Base-by-base conservation (phyloP, 2,113 vertebrate genomes). In the Periophthalmodon schlosseri region DNA sequence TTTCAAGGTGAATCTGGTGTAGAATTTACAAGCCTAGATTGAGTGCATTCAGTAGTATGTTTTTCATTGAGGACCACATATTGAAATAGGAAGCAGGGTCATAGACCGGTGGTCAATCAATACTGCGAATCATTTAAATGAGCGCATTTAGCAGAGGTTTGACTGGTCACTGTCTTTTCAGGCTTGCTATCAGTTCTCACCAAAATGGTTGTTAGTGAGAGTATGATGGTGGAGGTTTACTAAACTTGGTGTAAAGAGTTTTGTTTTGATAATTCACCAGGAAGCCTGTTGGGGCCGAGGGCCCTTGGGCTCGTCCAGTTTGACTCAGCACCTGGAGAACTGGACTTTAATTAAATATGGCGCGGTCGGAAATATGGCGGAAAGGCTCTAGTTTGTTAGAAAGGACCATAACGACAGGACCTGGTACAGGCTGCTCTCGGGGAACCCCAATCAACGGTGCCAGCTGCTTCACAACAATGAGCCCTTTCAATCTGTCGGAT, bases 381-480 rank as follows among this genome's bases (percentile, higher is more conserved):
- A 44, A 70, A 75, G 65, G 76, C 15, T 4, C 23, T 28, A 8
- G 14, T 61, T 33, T 20, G 28, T 24, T 9, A 3, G 11, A 63
- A 33, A 63, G 7, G 60, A 24, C 24, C 58, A 61, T 34, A 61
- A 61, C 14, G 73, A 66, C 9, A 2, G 18, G 34, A 20, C 20
- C 39, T 65, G 18, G 34, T 75, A 76, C 84, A 75, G 72, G 57
- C 68, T 20, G 76, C 67, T 61, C 61, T 74, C 61, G 76, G 84
- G 57, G 74, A 71, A 52, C 75, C 73, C 77, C 82, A 86, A 69
- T 76, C 28, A 80, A 44, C 21, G 52, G 76, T 84, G 87, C 84
- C 88, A 84, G 85, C 87, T 87, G 86, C 84, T 60, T 70, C 63
- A 75, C 83, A 88, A 91, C 90, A 92, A 91, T 88, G 50, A 81